Evolutionary conservation across 2,113 vertebrate genomes (phyloP).

Genomic region (Motacilla alba): DNA sequence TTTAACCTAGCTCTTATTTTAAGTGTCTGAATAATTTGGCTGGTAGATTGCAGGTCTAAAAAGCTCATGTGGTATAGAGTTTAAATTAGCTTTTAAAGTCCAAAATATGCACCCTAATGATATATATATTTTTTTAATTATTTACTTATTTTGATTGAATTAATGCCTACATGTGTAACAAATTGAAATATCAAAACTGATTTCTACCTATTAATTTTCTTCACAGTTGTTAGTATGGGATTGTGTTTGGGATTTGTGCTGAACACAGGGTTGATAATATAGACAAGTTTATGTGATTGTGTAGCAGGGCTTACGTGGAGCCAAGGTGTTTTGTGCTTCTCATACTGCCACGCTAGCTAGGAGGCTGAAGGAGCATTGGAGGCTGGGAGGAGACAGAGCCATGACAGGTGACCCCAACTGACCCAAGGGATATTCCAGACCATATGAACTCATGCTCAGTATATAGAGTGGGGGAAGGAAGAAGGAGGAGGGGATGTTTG

Average conservation of each 20-base stretch:
- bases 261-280: neutral
- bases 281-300: neutral
- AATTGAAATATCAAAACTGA: neutral
- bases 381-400: accelerated
- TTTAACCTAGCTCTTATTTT: neutral
- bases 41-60: neutral
- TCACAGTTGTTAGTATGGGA: neutral
- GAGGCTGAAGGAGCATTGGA: neutral
- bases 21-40: neutral
- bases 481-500: neutral
- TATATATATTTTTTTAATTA: accelerated
- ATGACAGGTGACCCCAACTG: neutral
- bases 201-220: neutral
- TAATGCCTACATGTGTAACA: neutral
- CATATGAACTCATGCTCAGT: too few species aligned
- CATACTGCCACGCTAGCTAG: accelerated
- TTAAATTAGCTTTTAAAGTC: neutral
- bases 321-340: neutral
- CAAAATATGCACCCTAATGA: neutral
- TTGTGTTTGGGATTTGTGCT: neutral
- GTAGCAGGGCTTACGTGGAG: neutral
- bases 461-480: too few species aligned
- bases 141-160: neutral
- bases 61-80: neutral
- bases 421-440: neutral